Evolutionary conservation across 2,888 invertebrate species (phyloP).

Genomic region (Scaptomyza parva): DNA sequence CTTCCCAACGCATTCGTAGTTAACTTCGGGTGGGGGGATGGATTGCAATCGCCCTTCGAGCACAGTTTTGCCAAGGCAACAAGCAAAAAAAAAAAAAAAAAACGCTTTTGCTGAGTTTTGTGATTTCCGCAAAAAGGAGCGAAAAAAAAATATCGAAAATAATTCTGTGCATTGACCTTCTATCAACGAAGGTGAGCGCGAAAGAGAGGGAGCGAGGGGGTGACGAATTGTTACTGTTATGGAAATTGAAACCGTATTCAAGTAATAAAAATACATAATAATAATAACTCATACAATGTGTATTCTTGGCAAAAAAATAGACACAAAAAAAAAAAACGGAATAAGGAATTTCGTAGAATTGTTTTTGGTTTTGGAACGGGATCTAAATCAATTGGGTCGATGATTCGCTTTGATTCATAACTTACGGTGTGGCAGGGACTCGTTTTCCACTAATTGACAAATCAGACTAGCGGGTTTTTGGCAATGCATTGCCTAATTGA

Average conservation of each 20-base stretch:
- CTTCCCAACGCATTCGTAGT: conserved; percentile 31
- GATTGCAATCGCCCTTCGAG: conserved; percentile 17
- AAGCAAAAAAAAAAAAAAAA: too few relatives aligned
- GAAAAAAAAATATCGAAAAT: too few relatives aligned
- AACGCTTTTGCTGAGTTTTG: conserved; percentile 52
- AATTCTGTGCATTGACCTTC: conserved; percentile 43
- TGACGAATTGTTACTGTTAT: conserved; percentile 16
- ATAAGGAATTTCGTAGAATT: too few relatives aligned
- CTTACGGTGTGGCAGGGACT: not conserved
- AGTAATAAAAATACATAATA: conserved; percentile 28
- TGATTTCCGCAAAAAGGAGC: conserved; percentile 36
- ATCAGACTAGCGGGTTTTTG: conserved; percentile 1
- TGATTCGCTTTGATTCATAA: conserved; percentile 12
- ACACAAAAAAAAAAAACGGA: not conserved
- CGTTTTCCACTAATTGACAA: conserved; percentile 15
- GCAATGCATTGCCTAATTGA: conserved; percentile 23
- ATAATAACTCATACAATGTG: conserved; percentile 60
- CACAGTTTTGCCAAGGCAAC: conserved; percentile 12
- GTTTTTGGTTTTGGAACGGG: not conserved
- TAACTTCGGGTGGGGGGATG: conserved; percentile 43
- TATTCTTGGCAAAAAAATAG: conserved; percentile 23
- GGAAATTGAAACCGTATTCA: conserved; percentile 65
- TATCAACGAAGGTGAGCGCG: not conserved
- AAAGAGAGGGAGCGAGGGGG: not conserved
- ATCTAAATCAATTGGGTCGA: conserved; percentile 25